Evolutionary conservation across 2,888 invertebrate species (phyloP), one percentile per base, ranked within the genome.

Genomic region (Stenotaenia linearis): DNA sequence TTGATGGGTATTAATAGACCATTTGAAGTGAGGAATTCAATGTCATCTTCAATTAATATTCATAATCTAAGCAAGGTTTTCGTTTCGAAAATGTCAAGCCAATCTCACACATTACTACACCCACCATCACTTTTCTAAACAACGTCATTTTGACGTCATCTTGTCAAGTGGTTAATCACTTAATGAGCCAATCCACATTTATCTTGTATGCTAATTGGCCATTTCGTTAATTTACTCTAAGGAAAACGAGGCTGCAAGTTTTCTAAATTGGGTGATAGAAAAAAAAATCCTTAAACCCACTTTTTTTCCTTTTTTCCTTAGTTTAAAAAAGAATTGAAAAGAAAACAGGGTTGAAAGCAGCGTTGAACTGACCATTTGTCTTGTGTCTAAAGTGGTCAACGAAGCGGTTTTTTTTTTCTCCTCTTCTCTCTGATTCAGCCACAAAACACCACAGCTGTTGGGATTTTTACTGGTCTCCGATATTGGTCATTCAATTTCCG

Each of bases 61-160:
- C n/a, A 56, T 56, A 56, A 18, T 56, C 56, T 56, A n/a, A n/a
- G n/a, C n/a, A n/a, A n/a, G n/a, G n/a, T n/a, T n/a, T n/a, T n/a
- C n/a, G n/a, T n/a, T n/a, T n/a, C 23, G 7, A 23, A 56, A 56
- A 56, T 56, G 56, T 56, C 56, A 56, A 56, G 23, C 7, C 23
- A 56, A 56, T 56, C 56, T 56, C 56, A 56, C 23, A 56, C 56
- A 56, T 56, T 56, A 18, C 21, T 56, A 56, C 56, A 23, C 56
- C 18, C 18, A 21, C 56, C 6, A 56, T 10, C 40, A 40, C n/a
- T 40, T 40, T 40, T 40, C 1, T 18, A 56, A 23, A 56, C 56
- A n/a, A n/a, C n/a, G 56, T 56, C 56, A 56, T 56, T 56, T 56
- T 56, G 56, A 56, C 56, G 56, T 56, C 56, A 56, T 56, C 56